Percentiles rank a stretch among this genome's conserved stretches.
phyloP scores from a whole-genome alignment of 2,888 invertebrate genomes.

The Cheilosia vulpina region DNA sequence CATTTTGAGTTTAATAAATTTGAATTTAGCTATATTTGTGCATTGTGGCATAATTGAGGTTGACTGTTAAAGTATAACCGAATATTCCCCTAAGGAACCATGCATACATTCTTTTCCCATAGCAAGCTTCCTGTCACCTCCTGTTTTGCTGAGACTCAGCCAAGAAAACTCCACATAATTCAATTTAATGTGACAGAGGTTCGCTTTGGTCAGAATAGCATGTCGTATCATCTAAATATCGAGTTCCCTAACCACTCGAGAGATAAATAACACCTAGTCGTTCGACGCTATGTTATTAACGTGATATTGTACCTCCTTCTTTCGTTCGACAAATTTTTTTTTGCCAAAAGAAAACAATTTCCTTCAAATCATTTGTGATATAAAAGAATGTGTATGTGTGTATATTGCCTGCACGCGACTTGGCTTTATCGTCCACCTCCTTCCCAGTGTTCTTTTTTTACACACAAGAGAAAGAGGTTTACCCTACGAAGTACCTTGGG shows the following conservation, averaged over 20 bases:
- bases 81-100: too few species aligned
- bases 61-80: too few species aligned
- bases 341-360: constrained; percentile 40
- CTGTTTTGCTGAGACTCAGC: neutral
- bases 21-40: too few species aligned
- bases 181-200: constrained; percentile 65
- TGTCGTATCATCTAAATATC: constrained; percentile 27
- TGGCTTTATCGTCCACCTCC: neutral
- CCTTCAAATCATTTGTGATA: constrained; percentile 7
- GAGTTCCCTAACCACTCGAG: neutral
- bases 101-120: too few species aligned
- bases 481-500: constrained; percentile 7
- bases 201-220: constrained; percentile 56
- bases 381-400: constrained; percentile 14
- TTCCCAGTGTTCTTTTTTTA: neutral
- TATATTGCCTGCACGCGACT: constrained; percentile 4
- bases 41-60: too few species aligned
- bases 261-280: constrained; percentile 12
- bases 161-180: constrained; percentile 43
- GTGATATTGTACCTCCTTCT: constrained; percentile 26
- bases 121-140: neutral
- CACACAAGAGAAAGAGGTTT: constrained; percentile 41
- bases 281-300: constrained; percentile 26
- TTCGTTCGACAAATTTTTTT: neutral
- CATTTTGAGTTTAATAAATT: too few species aligned